Evolutionary conservation across 2,888 invertebrate species (phyloP), one percentile per base, ranked within the genome.

Genomic region (Trachelus tabidus): DNA sequence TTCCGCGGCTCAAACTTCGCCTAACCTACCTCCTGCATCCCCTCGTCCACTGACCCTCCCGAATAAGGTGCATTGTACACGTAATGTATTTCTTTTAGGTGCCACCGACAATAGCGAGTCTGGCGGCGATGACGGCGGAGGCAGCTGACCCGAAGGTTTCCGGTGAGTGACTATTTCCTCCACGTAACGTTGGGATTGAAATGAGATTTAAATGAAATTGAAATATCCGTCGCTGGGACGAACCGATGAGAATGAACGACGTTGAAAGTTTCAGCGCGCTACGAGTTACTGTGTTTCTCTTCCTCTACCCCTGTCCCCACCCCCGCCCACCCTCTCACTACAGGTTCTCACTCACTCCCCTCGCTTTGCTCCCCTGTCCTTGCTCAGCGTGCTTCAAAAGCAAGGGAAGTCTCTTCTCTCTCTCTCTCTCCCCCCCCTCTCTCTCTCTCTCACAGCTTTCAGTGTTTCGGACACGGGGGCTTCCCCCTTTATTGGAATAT

Each of bases 401-500:
- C 40, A 23, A 56, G 40, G 40, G 40, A 56, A 56, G 40, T 56
- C 40, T 23, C 23, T 78, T 75, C 31, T 30, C 78, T 75, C 40
- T 75, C 33, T 68, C 77, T 75, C 31, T 79, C 79, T 77, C 79
- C 78, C 74, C 73, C 73, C 40, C 79, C 34, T 68, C 73, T 69
- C 73, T 79, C 79, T 77, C 68, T 78, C 31, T 86, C 85, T 82
- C 84, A 82, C 83, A 82, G 87, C 88, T 89, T 89, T 89, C 87
- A 88, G 85, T 81, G 87, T 89, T 89, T 89, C 87, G 87, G 84
- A 85, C 82, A 85, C 84, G 81, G 86, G 87, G 88, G 86, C 84
- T 89, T 87, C 88, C 88, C 89, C 89, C 89, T 91, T 91, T 90
- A 91, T 91, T 91, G 90, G 88, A 91, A 91, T 91, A 91, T 91